These are phyloP conservation scores for Frankliniella intonsa DNA, from an alignment of 2,888 invertebrate species.

Conservation along the genomic window DNA sequence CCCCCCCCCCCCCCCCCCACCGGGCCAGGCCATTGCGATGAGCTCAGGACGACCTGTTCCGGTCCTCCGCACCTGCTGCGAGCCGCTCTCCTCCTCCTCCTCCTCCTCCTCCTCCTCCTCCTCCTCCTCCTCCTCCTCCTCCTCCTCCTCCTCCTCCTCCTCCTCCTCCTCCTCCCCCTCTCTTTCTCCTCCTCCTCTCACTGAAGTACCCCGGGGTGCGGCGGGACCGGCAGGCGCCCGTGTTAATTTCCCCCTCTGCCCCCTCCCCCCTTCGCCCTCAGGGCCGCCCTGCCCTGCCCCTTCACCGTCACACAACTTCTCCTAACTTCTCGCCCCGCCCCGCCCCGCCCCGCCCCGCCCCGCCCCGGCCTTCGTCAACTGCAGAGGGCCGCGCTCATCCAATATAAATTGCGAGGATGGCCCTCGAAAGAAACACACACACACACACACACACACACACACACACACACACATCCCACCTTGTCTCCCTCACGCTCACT, in stretches of 20 bases:
- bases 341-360: too few species aligned
- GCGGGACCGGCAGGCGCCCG: too few species aligned
- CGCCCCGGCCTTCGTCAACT: too few species aligned
- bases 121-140: background rate
- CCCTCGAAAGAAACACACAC: background rate
- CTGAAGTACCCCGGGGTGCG: too few species aligned
- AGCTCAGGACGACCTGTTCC: too few species aligned
- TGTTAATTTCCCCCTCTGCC: too few species aligned
- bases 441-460: background rate
- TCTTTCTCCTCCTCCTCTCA: background rate
- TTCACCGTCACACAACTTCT: too few species aligned
- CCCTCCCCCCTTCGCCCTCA: too few species aligned
- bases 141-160: background rate
- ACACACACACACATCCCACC: too few species aligned
- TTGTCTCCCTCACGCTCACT: too few species aligned
- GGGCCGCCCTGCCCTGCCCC: too few species aligned
- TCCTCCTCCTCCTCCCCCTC: background rate
- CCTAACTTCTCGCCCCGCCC: too few species aligned
- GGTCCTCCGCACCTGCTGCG: background rate
- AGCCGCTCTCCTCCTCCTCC: background rate
- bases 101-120: background rate
- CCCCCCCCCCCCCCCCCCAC: background rate
- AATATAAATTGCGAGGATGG: background rate
- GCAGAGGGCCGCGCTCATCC: background rate
- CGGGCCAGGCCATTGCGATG: background rate